These are phyloP conservation scores for Patella pellucida DNA, from an alignment of 2,888 invertebrate species.

Conservation along the genomic window DNA sequence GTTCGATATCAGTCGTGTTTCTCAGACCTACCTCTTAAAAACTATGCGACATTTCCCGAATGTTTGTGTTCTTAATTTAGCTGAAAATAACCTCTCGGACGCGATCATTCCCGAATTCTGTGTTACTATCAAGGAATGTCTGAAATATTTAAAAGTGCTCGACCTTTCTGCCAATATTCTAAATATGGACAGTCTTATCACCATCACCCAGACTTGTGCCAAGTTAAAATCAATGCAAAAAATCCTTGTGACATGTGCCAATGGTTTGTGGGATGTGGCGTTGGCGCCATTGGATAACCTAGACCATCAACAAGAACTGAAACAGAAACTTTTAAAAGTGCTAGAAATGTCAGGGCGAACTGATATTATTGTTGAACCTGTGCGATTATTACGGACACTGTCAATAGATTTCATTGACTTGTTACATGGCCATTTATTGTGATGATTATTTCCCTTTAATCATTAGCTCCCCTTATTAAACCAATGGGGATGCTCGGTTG, in stretches of 20 bases:
- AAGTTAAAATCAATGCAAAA: slow-evolving; percentile 46
- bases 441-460: no score
- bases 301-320: slow-evolving; percentile 27
- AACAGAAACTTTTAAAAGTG: slow-evolving; percentile 34
- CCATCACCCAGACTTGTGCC: slow-evolving; percentile 46
- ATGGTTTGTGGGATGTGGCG: slow-evolving; percentile 35
- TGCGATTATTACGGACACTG: no score
- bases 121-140: slow-evolving; percentile 34
- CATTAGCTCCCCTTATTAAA: no score
- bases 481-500: no score
- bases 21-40: slow-evolving; percentile 45
- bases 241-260: slow-evolving; percentile 44
- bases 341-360: slow-evolving; percentile 39
- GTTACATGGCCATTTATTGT: no score
- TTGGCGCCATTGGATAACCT: slow-evolving; percentile 32
- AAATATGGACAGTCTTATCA: slow-evolving; percentile 44
- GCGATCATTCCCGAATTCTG: slow-evolving; percentile 45
- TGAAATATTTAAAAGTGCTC: slow-evolving; percentile 43
- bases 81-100: slow-evolving; percentile 54
- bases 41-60: slow-evolving; percentile 47
- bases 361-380: slow-evolving; percentile 44
- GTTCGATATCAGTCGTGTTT: slow-evolving; percentile 51
- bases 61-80: slow-evolving; percentile 49
- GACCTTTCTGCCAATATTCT: slow-evolving; percentile 54
- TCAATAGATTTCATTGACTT: no score